Evolutionary conservation across 2,888 invertebrate species (phyloP), one percentile per base, ranked within the genome.

Genomic region (Molanna angustata): DNA sequence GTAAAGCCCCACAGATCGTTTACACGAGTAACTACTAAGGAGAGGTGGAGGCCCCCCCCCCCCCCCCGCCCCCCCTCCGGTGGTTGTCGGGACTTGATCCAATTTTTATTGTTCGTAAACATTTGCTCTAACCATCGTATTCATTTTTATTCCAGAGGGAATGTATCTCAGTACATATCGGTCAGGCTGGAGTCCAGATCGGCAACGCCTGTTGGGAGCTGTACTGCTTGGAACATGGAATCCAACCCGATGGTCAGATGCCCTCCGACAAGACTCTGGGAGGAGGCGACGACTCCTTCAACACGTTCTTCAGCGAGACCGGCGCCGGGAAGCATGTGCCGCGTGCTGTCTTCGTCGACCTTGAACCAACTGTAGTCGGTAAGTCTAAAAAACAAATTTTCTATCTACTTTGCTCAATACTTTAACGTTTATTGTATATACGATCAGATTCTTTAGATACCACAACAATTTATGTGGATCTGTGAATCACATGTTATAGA

Each of bases 291-390:
- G 87, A 88, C 69, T 85, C 85, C 49, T 88, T 87, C 69, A 87
- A 86, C 69, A 87, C 87, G 7, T 88, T 88, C 73, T 88, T 88
- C 72, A 85, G 85, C 59, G 87, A 88, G 65, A 87, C 87, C 11
- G 83, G 83, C 11, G 79, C 85, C 0, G 88, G 87, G 18, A 88
- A 94, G 67, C 92, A 94, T 65, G 93, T 94, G 19, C 94, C 94
- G 0, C 77, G 94, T 48, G 90, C 88, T 1, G 88, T 94, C 32
- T 92, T 93, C 66, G 90, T 95, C 4, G 94, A 95, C 67, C 77
- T 94, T 63, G 94, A 95, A 69, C 94, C 94, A 52, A 94, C 94
- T 61, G 94, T 94, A 31, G 91, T 95, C 50, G 89, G 91, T 87
- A 67, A 78, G 80, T 65, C 47, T 6, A 21, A 21, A 11, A 20